Evolutionary conservation across 2,888 invertebrate species (phyloP).

Genomic region (Boloria euphrosyne): DNA sequence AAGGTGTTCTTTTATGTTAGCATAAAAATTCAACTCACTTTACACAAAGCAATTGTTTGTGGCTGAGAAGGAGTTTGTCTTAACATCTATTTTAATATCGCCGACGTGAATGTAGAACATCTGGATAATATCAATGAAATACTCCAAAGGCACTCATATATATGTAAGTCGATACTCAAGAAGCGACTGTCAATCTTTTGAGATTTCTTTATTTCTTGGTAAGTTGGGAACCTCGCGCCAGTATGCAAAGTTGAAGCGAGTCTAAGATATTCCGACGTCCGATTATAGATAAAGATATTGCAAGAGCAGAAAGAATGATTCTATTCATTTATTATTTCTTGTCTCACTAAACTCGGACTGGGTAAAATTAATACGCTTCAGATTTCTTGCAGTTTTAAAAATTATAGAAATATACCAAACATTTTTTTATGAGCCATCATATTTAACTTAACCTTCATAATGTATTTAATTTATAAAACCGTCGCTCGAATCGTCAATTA

Average conservation of each 20-base stretch:
- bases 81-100: constrained; percentile 14
- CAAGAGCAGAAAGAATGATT: constrained; percentile 24
- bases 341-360: constrained; percentile 13
- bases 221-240: constrained; percentile 1
- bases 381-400: constrained; percentile 6
- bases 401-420: too few species aligned
- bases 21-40: constrained; percentile 6
- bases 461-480: too few species aligned
- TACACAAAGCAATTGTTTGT: constrained; percentile 16
- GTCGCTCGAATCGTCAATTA: too few species aligned
- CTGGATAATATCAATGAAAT: constrained; percentile 22
- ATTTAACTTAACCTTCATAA: too few species aligned
- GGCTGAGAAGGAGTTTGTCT: background rate
- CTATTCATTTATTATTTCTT: constrained; percentile 28
- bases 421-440: too few species aligned
- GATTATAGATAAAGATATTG: background rate
- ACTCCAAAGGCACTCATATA: constrained; percentile 2
- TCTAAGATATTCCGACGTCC: constrained; percentile 22
- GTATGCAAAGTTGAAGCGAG: constrained; percentile 22
- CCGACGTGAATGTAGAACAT: constrained; percentile 3
- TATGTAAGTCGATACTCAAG: background rate
- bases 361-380: constrained; percentile 26
- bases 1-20: too few species aligned
- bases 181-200: background rate
- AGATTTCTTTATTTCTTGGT: constrained; percentile 6